Evolutionary conservation across 2,888 invertebrate genomes (phyloP).

Genomic region (Amblyteles armatorius): DNA sequence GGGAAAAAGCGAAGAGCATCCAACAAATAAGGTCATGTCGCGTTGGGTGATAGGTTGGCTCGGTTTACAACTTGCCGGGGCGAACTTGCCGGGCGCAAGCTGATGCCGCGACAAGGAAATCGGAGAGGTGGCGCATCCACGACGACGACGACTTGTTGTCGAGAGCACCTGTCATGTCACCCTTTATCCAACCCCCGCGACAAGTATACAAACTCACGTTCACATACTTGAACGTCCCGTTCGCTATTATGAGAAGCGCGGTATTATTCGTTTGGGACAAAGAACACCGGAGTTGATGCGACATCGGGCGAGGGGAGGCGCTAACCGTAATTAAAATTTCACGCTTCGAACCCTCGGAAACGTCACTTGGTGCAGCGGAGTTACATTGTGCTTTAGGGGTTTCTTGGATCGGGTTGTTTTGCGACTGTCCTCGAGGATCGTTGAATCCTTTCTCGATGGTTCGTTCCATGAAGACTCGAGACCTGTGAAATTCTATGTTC

Average conservation of each 20-base stretch:
- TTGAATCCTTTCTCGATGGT: too few relatives aligned
- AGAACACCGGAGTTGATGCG: background rate
- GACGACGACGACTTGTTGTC: constrained; percentile 24
- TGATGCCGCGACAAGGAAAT: constrained; percentile 21
- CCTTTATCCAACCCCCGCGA: constrained; percentile 19
- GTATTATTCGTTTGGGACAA: constrained; percentile 26
- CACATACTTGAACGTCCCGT: background rate
- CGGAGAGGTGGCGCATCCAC: background rate
- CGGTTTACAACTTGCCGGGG: constrained; percentile 43
- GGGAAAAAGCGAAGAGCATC: background rate
- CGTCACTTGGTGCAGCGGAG: background rate
- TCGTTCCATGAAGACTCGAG: too few relatives aligned
- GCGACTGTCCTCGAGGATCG: background rate
- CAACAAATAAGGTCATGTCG: constrained; percentile 46
- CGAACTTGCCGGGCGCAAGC: constrained; percentile 36
- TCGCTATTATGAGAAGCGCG: constrained; percentile 6
- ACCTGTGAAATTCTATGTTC: too few relatives aligned
- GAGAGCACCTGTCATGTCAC: constrained; percentile 21
- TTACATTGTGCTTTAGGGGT: background rate
- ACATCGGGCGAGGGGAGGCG: background rate
- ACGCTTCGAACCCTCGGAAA: background rate
- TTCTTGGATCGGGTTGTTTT: constrained; percentile 7
- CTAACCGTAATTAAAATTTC: background rate
- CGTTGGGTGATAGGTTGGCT: constrained; percentile 41
- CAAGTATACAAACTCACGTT: constrained; percentile 1